phyloP scores from a whole-genome alignment of 2,797 vertebrate genomes.

The Danio albolineatus region DNA sequence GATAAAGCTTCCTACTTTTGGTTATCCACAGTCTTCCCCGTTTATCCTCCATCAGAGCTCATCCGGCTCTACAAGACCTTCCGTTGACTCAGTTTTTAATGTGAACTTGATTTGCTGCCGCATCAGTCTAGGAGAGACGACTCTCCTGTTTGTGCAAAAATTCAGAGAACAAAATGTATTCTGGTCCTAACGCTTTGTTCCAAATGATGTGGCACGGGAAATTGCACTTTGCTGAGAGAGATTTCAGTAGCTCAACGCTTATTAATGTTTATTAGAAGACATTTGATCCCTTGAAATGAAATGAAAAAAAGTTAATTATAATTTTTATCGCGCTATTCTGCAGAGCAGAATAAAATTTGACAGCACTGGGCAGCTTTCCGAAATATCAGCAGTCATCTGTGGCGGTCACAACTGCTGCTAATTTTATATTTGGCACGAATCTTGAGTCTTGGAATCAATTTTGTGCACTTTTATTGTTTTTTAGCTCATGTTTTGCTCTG shows the following conservation, averaged over 20 bases:
- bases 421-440: conserved; percentile 49
- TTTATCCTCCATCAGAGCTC: conserved; percentile 36
- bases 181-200: background rate
- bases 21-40: conserved; percentile 54
- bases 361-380: conserved; percentile 59
- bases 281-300: conserved; percentile 27
- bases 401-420: conserved; percentile 37
- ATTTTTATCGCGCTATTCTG: conserved; percentile 46
- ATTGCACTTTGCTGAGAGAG: conserved; percentile 45
- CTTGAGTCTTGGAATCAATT: conserved; percentile 66
- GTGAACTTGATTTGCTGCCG: conserved; percentile 18
- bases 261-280: conserved; percentile 42
- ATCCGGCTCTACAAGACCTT: conserved; percentile 27
- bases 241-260: conserved; percentile 29
- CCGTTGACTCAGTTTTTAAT: conserved; percentile 4
- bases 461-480: conserved; percentile 69
- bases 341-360: conserved; percentile 59
- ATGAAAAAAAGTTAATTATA: conserved; percentile 11
- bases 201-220: conserved; percentile 34
- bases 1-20: conserved; percentile 35
- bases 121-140: background rate
- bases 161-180: conserved; percentile 3
- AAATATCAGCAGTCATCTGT: conserved; percentile 60
- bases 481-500: conserved; percentile 64
- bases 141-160: conserved; percentile 26